These are phyloP conservation scores for Lepidostoma basale DNA, from an alignment of 1,140 invertebrate genomes.

Conservation along the genomic window DNA sequence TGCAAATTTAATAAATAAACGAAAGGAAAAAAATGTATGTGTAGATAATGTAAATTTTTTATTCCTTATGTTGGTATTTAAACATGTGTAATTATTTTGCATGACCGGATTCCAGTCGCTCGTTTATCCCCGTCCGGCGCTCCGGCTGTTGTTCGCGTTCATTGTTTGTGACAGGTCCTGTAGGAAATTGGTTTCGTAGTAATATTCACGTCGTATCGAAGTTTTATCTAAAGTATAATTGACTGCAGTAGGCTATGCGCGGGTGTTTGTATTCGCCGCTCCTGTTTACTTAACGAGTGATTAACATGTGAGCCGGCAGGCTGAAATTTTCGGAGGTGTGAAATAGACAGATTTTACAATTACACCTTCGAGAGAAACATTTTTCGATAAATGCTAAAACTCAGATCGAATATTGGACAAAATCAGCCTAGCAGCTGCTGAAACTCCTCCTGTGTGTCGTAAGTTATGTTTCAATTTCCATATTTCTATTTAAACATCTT, in stretches of 20 bases:
- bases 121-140: not conserved
- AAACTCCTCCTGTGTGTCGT: conserved; percentile 7
- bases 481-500: not conserved
- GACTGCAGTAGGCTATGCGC: not conserved
- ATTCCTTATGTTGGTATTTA: no score
- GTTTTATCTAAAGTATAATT: conserved; percentile 13
- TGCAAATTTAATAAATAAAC: no score
- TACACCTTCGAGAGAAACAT: not conserved
- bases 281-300: conserved; percentile 19
- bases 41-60: no score
- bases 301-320: conserved; percentile 21
- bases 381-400: conserved; percentile 11
- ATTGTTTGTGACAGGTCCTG: conserved; percentile 9
- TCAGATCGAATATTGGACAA: not conserved
- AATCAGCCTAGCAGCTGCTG: conserved; percentile 14
- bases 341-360: not conserved
- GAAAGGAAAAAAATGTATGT: no score
- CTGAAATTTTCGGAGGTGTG: conserved; percentile 1
- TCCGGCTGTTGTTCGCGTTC: not conserved
- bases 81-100: no score
- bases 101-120: no score
- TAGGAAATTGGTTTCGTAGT: not conserved
- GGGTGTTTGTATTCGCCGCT: not conserved
- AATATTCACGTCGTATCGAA: not conserved
- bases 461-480: conserved; percentile 4